Evolutionary conservation across 1,140 invertebrate species (phyloP).

Genomic region (Drosophila ohnishii): DNA sequence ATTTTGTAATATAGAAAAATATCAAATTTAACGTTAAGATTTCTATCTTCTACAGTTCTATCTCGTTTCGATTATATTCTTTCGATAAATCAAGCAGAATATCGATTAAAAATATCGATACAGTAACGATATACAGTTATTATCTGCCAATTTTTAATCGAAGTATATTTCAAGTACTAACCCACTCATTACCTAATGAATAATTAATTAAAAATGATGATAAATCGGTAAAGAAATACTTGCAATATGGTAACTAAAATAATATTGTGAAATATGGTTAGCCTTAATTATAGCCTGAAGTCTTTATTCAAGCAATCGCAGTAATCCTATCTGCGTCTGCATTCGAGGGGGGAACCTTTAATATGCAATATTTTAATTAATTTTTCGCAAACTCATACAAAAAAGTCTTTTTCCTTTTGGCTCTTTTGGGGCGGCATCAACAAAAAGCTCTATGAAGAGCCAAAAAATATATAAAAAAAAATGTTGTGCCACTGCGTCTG

Average conservation of each 20-base stretch:
- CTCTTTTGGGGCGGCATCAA: slow-evolving; percentile 6
- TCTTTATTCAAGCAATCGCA: slow-evolving; percentile 3
- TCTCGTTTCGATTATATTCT: too few species aligned
- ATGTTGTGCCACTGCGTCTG: slow-evolving; percentile 45
- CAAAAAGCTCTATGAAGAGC: slow-evolving; percentile 14
- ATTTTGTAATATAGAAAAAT: too few species aligned
- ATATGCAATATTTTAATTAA: slow-evolving; percentile 74
- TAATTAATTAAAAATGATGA: neutral
- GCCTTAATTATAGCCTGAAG: slow-evolving; percentile 13
- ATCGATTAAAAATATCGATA: too few species aligned
- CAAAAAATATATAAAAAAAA: slow-evolving; percentile 9
- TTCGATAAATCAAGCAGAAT: too few species aligned
- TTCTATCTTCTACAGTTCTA: too few species aligned
- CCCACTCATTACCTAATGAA: neutral
- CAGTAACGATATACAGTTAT: too few species aligned
- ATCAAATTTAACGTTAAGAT: too few species aligned
- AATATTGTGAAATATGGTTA: slow-evolving; percentile 1
- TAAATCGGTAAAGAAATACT: neutral
- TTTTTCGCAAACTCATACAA: slow-evolving; percentile 43
- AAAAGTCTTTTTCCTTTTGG: slow-evolving; percentile 19
- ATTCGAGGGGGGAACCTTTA: slow-evolving; percentile 26
- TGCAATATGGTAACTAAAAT: neutral
- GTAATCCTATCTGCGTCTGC: slow-evolving; percentile 4
- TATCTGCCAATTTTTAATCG: neutral
- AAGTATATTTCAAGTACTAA: neutral